Conservation (phyloP, 1,140 invertebrate genomes). For the Venustaconcha ellipsiformis region DNA sequence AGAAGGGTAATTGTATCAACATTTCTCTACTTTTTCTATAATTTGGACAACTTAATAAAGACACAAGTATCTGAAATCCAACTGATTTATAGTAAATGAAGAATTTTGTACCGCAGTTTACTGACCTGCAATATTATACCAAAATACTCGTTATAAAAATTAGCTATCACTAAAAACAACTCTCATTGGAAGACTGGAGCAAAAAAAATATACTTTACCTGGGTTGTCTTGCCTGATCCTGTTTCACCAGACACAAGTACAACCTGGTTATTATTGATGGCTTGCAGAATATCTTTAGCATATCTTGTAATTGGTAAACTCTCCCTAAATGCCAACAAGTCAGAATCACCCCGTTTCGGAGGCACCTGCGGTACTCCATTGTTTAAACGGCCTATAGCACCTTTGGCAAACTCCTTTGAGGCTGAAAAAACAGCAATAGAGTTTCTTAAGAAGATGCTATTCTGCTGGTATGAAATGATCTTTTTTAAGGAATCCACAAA, state of each 20-base stretch:
- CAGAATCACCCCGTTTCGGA: conserved; percentile 67
- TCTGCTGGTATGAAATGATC: not conserved
- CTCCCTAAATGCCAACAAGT: conserved; percentile 72
- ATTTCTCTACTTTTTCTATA: no score
- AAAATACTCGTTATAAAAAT: no score
- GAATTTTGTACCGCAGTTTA: no score
- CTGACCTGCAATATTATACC: no score
- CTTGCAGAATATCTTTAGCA: conserved; percentile 62
- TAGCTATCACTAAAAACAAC: no score
- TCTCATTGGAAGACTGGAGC: no score
- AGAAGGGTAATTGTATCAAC: no score
- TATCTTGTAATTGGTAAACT: conserved; percentile 74
- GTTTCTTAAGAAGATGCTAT: not conserved
- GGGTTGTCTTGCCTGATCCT: conserved; percentile 69
- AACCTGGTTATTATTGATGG: conserved; percentile 58
- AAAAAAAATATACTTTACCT: conserved; percentile 67
- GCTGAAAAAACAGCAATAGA: conserved; percentile 34
- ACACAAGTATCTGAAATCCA: no score
- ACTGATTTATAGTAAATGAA: no score
- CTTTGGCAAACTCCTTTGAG: conserved; percentile 57
- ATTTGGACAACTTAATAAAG: no score
- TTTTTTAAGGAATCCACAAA: not conserved
- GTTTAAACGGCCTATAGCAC: conserved; percentile 74
- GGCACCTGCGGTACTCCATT: conserved; percentile 77
- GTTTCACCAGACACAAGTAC: conserved; percentile 66